Percentiles rank a stretch among this genome's conserved stretches.
phyloP scores from a whole-genome alignment of 2,888 invertebrate species.

The Apodemia mormo region DNA sequence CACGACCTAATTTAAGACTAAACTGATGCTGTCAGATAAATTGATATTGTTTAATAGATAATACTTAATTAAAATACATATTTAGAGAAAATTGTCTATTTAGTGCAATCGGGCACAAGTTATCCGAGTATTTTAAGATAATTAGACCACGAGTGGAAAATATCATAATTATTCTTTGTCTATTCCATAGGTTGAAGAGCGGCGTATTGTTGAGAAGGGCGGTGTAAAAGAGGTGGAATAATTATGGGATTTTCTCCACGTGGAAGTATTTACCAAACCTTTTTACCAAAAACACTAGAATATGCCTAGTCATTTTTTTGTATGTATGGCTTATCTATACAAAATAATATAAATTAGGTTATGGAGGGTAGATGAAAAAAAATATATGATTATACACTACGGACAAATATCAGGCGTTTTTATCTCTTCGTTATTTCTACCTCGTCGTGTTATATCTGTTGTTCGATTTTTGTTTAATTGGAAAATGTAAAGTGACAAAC shows the following conservation, averaged over 20 bases:
- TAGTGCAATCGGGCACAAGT: slow-evolving; percentile 29
- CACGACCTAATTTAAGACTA: too few relatives aligned
- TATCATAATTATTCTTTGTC: slow-evolving; percentile 12
- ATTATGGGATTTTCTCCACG: slow-evolving; percentile 1
- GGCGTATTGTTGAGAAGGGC: slow-evolving; percentile 27
- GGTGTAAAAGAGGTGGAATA: slow-evolving; percentile 37
- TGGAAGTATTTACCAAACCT: background rate
- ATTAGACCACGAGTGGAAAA: background rate
- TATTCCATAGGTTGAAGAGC: slow-evolving; percentile 46
- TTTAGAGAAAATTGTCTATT: background rate
- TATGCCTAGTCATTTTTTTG: background rate
- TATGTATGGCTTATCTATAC: background rate
- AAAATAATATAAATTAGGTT: too few relatives aligned
- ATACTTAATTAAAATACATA: background rate
- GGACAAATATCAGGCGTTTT: too few relatives aligned
- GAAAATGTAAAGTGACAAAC: too few relatives aligned
- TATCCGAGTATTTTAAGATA: slow-evolving; percentile 33
- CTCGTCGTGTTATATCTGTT: too few relatives aligned
- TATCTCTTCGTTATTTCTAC: too few relatives aligned
- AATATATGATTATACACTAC: too few relatives aligned
- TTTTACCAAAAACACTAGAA: background rate
- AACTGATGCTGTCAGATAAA: too few relatives aligned
- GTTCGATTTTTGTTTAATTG: too few relatives aligned
- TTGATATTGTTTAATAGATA: too few relatives aligned
- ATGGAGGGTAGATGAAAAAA: too few relatives aligned